Base-by-base conservation (phyloP, 2,113 vertebrate species). In the Turnix velox region DNA sequence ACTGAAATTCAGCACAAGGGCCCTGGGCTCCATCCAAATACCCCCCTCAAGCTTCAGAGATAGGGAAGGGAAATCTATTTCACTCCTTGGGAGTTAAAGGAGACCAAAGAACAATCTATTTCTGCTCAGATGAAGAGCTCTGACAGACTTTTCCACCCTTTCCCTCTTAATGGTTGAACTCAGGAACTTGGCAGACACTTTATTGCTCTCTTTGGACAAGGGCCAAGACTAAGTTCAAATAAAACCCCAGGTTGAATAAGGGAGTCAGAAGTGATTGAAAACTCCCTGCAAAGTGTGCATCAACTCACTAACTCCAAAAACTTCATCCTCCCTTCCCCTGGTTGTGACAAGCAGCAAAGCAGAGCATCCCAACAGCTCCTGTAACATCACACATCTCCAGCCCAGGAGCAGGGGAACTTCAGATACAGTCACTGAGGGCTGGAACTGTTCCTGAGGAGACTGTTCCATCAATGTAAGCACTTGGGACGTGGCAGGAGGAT, bases 151-250 rank as follows among this genome's bases (percentile, higher is more conserved):
- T 90, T 85, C 55, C 45, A 91, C 80, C 52, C 66, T 88, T 2
- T 86, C 72, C 69, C 58, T 85, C 39, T 93, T 94, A 95, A 83
- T 10, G 33, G 84, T 22, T 89, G 62, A 95, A 95, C 94, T 93
- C n/a, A 66, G 62, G 87, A 93, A 91, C 49, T 62, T 89, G 74
- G 91, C 58, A 66, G 58, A 58, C 31, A 58, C 49, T 89, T 92
- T 69, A 91, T 10, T 73, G 80, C 49, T 91, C 88, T 52, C 82
- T 80, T 63, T 96, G 94, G 71, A 91, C 1, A 6, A 37, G 18
- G 33, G 25, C 80, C 92, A 96, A 94, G 66, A 92, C 88, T 51
- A 78, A 87, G 62, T 51, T 94, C 80, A 94, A 88, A 92, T 48
- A 87, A 90, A 93, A 76, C 74, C 74, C 0, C 45, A 88, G 33